Base-by-base conservation (phyloP, 2,113 vertebrate genomes). In the Scortum barcoo region DNA sequence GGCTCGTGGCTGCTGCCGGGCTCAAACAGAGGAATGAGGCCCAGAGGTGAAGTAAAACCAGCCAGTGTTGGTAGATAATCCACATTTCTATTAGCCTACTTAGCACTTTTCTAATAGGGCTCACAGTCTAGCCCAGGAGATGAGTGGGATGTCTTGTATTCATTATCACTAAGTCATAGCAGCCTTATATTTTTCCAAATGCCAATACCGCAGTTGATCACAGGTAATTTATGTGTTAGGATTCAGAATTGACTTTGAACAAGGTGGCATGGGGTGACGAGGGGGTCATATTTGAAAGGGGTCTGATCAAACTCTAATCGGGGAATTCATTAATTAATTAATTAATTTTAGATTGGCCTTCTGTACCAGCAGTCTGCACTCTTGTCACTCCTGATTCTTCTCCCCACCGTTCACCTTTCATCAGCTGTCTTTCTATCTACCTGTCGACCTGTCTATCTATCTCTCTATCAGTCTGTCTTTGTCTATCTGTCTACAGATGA, bases 21-120 rank as follows among this genome's bases (percentile, higher is more conserved):
- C 87, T 87, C 79, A 33, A 78, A 60, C 79, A 67, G 58, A 46
- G 58, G 78, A 86, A 86, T 30, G 48, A 83, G 44, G 80, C 83
- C 86, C 76, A 54, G 81, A 92, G 92, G 86, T 90, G 84, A 91
- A 83, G 83, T 78, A 60, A 87, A 85, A 88, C 17, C 86, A 80
- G 86, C 81, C 79, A 78, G 81, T 67, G 83, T 72, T 86, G 87
- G 77, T 85, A 73, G 91, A 91, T 91, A 91, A 90, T 88, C 89
- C 86, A 88, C 80, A 84, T 91, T 88, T 91, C 92, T 83, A 93
- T 93, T 88, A 91, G 81, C 85, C 88, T 91, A 86, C 89, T 92
- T 91, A 91, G 89, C 85, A 85, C 81, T 88, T 89, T 88, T 85
- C 81, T 88, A 91, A 91, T 69, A 82, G 76, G 80, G 74, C 88